phyloP scores from a whole-genome alignment of 2,888 invertebrate species.

The Agrotis segetum region DNA sequence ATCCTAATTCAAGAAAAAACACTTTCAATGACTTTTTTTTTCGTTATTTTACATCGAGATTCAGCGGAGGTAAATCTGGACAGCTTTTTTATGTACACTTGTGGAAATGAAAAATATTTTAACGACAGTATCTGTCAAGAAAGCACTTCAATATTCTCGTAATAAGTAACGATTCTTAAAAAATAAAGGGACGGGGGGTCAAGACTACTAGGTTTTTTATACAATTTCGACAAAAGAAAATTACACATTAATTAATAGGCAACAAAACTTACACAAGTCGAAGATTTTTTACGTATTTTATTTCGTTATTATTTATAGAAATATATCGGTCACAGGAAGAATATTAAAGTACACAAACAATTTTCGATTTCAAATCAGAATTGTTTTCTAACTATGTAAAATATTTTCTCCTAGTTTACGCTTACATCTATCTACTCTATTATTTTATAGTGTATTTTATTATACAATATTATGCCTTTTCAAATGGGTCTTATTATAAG shows the following conservation, averaged over 20 bases:
- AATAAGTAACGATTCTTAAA: slow-evolving; percentile 68
- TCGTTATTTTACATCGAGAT: slow-evolving; percentile 74
- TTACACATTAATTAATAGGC: slow-evolving; percentile 33
- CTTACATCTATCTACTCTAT: slow-evolving; percentile 61
- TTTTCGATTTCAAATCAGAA: slow-evolving; percentile 77
- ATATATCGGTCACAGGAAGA: slow-evolving; percentile 75
- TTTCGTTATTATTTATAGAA: slow-evolving; percentile 59
- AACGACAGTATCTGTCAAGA: slow-evolving; percentile 86
- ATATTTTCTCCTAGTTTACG: slow-evolving; percentile 76
- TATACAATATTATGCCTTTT: slow-evolving; percentile 60
- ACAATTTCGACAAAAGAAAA: slow-evolving; percentile 48
- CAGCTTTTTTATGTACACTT: slow-evolving; percentile 80
- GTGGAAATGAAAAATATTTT: slow-evolving; percentile 72
- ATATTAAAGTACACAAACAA: slow-evolving; percentile 74
- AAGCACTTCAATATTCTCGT: slow-evolving; percentile 83
- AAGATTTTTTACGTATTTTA: slow-evolving; percentile 62
- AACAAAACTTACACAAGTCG: slow-evolving; percentile 48
- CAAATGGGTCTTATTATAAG: slow-evolving; percentile 61
- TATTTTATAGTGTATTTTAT: slow-evolving; percentile 58
- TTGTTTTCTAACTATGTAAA: slow-evolving; percentile 85
- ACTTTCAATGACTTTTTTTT: slow-evolving; percentile 66
- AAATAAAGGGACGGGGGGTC: slow-evolving; percentile 81
- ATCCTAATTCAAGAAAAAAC: slow-evolving; percentile 82
- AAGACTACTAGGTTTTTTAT: slow-evolving; percentile 63
- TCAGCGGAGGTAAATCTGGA: slow-evolving; percentile 68